Conservation (phyloP, 2,888 invertebrate species). For the Tiphia femorata region DNA sequence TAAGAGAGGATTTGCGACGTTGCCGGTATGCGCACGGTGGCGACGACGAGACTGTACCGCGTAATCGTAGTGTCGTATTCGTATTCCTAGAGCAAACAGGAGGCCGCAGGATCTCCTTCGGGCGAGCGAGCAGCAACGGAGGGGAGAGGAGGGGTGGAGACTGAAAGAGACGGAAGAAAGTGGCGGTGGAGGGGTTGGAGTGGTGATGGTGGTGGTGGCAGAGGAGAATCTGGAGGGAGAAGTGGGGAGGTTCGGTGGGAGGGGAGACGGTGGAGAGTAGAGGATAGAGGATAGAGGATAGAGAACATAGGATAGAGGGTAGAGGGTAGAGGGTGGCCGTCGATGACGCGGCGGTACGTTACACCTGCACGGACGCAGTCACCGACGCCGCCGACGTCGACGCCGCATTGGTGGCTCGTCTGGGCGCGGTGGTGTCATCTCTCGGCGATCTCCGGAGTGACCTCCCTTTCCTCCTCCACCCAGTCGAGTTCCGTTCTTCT, state of each 20-base stretch:
- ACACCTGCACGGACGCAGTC: slow-evolving; percentile 51
- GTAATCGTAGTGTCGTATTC: slow-evolving; percentile 43
- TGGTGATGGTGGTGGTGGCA: not conserved
- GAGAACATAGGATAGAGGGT: no score
- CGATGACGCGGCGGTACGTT: slow-evolving; percentile 36
- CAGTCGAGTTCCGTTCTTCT: slow-evolving; percentile 36
- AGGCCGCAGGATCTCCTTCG: slow-evolving; percentile 32
- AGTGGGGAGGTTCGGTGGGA: slow-evolving; percentile 10
- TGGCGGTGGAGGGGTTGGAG: slow-evolving; percentile 6
- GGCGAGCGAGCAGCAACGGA: slow-evolving; percentile 14
- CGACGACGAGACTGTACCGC: slow-evolving; percentile 35
- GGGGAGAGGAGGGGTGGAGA: slow-evolving; percentile 17
- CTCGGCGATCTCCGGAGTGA: slow-evolving; percentile 62
- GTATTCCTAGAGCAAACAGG: slow-evolving; percentile 45
- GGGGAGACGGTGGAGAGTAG: no score
- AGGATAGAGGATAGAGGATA: slow-evolving; percentile 24
- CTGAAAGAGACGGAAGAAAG: slow-evolving; percentile 3
- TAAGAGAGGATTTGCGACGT: slow-evolving; percentile 45
- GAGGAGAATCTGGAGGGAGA: slow-evolving; percentile 10
- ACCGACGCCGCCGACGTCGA: not conserved
- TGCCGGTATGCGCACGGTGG: slow-evolving; percentile 41
- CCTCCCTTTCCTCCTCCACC: slow-evolving; percentile 32
- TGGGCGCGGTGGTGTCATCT: slow-evolving; percentile 65
- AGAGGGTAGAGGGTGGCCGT: slow-evolving; percentile 19
- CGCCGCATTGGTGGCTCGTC: slow-evolving; percentile 47